These are phyloP conservation scores for Camptogramma bilineatum DNA, from an alignment of 2,888 invertebrate species.

Conservation along the genomic window DNA sequence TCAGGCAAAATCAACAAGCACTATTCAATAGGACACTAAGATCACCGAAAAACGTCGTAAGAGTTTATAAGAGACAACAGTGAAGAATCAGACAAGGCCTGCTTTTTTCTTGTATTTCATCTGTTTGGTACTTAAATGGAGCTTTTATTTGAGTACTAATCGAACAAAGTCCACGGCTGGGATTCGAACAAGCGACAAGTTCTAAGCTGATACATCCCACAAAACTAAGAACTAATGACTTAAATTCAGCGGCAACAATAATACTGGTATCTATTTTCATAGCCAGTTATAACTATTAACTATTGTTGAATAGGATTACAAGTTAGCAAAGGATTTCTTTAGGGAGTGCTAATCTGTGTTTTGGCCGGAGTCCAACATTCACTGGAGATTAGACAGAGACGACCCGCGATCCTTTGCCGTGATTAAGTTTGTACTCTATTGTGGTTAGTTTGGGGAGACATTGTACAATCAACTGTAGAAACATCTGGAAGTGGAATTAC, in stretches of 20 bases:
- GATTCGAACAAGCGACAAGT: too few species aligned
- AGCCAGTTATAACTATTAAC: conserved; percentile 18
- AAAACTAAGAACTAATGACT: not conserved
- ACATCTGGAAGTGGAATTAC: not conserved
- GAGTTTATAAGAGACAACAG: too few species aligned
- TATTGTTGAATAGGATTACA: conserved; percentile 44
- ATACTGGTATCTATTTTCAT: not conserved
- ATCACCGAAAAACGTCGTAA: too few species aligned
- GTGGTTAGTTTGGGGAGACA: conserved; percentile 35
- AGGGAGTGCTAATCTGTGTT: conserved; percentile 68
- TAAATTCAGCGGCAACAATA: not conserved
- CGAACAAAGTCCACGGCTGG: too few species aligned
- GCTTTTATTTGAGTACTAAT: too few species aligned
- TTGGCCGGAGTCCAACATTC: conserved; percentile 69
- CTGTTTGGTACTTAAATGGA: too few species aligned
- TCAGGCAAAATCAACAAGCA: too few species aligned
- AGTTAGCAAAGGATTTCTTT: conserved; percentile 64
- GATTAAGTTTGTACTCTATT: conserved; percentile 50
- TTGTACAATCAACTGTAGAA: not conserved
- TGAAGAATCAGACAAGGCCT: too few species aligned
- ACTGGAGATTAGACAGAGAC: conserved; percentile 64
- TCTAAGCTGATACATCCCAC: too few species aligned
- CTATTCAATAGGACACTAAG: too few species aligned
- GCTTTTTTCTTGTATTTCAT: too few species aligned
- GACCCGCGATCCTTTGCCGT: conserved; percentile 48